Evolutionary conservation across 92 coral and sea anemone species (phyloP).

Genomic region (Zoanthus solanderi): DNA sequence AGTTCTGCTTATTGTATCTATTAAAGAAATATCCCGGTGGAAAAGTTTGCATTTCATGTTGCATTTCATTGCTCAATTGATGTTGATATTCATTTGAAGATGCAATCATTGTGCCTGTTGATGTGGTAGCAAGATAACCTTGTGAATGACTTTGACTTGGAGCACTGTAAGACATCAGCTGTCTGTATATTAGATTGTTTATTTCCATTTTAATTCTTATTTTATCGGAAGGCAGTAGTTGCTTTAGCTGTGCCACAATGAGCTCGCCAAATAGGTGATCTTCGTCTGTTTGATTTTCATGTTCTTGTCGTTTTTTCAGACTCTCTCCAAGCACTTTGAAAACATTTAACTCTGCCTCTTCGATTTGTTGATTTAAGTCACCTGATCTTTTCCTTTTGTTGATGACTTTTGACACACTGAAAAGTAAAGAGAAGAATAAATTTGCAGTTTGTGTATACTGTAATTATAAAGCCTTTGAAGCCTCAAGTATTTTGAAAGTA

Average conservation of each 20-base stretch:
- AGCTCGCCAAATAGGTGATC: constrained; percentile 66
- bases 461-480: background rate
- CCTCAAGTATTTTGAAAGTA: constrained; percentile 1
- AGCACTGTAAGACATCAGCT: constrained; percentile 40
- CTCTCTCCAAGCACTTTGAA: constrained; percentile 43
- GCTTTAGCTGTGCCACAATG: constrained; percentile 60
- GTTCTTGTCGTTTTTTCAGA: constrained; percentile 39
- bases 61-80: background rate
- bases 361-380: background rate
- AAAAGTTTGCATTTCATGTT: background rate
- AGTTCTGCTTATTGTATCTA: constrained; percentile 6
- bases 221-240: constrained; percentile 39
- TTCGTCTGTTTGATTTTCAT: constrained; percentile 54
- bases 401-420: background rate
- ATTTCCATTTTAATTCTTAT: constrained; percentile 56
- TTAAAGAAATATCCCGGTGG: constrained; percentile 33
- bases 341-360: constrained; percentile 55
- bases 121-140: constrained; percentile 1
- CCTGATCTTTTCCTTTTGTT: background rate
- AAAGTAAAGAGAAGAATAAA: background rate
- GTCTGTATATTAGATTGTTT: constrained; percentile 59
- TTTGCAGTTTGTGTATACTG: background rate
- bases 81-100: background rate
- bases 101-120: constrained; percentile 5
- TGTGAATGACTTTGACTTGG: constrained; percentile 6